Base-by-base conservation (phyloP, 2,797 vertebrate species). In the Crenuchus spilurus region DNA sequence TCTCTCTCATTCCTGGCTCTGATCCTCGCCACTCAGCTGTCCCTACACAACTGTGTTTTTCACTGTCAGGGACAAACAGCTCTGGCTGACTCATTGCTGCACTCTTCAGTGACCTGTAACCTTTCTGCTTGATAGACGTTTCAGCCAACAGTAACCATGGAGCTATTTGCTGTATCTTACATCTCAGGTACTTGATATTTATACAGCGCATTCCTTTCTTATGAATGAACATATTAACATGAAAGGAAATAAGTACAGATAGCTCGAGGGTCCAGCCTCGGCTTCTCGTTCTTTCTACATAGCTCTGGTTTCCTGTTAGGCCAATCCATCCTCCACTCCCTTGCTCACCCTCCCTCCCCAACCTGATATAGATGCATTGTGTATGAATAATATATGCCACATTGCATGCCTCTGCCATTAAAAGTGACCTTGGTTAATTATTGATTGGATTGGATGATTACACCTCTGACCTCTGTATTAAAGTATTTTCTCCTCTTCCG, bases 361-460 rank as follows among this genome's bases (percentile, higher is more conserved):
- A 37, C 48, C 49, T 65, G 35, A 41, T 52, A 51, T 26, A 48
- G 44, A 41, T 57, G 70, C 78, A 76, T 79, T 85, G 75, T 71
- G 78, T 89, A 93, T 94, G 87, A 94, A 94, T 95, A 93, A 94
- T 94, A 89, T 83, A 94, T 89, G 82, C 75, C 88, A 84, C 91
- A 90, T 90, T 87, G 81, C 84, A 89, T 92, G 78, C 81, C 71
- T 79, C 78, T 74, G 82, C 88, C 88, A 91, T 94, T 91, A 91
- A 92, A 91, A 89, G 89, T 93, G 93, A 94, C 93, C 93, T 93
- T 87, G 84, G 82, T 94, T 89, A 94, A 93, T 94, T 93, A 94
- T 93, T 92, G 85, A 94, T 91, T 70, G 44, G 54, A 49, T 73
- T 51, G 77, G 79, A 88, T 90, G 73, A 78, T 84, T 88, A 78